Evolutionary conservation across 2,113 vertebrate species (phyloP).

Genomic region (Odocoileus virginianus): DNA sequence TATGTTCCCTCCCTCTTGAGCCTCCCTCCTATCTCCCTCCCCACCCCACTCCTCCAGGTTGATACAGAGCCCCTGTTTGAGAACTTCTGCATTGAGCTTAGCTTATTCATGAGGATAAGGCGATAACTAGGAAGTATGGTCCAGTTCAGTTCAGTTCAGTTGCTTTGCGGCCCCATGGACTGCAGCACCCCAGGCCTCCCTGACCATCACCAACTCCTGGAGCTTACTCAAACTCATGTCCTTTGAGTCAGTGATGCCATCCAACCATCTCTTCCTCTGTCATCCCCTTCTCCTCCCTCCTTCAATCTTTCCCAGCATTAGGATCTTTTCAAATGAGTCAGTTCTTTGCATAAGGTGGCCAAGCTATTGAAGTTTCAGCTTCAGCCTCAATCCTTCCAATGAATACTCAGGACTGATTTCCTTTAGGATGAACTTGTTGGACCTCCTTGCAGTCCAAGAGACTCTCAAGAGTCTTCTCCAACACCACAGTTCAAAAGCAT

Average conservation of each 20-base stretch:
- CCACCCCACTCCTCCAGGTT: no score
- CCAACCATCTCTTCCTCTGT: not conserved
- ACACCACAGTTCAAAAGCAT: not conserved
- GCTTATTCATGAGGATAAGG: not conserved
- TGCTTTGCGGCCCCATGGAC: not conserved
- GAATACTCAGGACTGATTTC: not conserved
- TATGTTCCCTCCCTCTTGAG: no score
- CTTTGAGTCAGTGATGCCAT: not conserved
- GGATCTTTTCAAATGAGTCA: not conserved
- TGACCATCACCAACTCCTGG: rapidly evolving
- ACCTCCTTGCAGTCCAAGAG: not conserved
- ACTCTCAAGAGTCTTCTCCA: not conserved
- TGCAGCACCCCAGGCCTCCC: not conserved
- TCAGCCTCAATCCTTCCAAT: not conserved
- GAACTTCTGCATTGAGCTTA: not conserved
- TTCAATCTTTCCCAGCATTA: not conserved
- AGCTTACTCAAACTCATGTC: not conserved
- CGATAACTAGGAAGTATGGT: not conserved
- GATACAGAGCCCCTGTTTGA: no score
- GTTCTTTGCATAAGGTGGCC: not conserved
- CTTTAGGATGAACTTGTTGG: not conserved
- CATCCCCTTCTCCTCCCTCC: not conserved
- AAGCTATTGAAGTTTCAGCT: not conserved
- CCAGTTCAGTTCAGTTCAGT: not conserved
- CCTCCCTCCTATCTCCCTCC: no score